phyloP scores from a whole-genome alignment of 1,140 invertebrate genomes.

The Dendroctonus valens region DNA sequence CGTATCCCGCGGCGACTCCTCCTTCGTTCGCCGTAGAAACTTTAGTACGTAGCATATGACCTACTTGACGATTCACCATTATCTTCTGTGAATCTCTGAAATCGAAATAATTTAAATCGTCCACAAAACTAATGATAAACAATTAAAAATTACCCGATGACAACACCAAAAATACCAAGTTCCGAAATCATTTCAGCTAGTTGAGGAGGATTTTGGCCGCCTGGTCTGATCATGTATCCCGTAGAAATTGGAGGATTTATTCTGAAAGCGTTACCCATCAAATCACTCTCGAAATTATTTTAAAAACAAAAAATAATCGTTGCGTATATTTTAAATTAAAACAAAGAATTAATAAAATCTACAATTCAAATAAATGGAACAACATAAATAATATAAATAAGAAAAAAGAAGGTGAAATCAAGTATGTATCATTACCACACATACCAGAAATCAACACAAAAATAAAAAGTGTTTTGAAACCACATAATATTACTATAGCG shows the following conservation, averaged over 20 bases:
- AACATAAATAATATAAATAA: too few relatives aligned
- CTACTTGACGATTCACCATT: constrained; percentile 73
- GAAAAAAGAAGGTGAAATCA: too few relatives aligned
- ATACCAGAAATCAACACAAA: too few relatives aligned
- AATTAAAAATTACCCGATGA: constrained; percentile 70
- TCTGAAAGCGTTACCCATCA: constrained; percentile 1
- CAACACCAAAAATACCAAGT: constrained; percentile 91
- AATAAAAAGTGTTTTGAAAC: too few relatives aligned
- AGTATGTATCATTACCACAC: too few relatives aligned
- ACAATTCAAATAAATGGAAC: too few relatives aligned
- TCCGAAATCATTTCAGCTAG: constrained; percentile 77
- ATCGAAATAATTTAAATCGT: constrained; percentile 27
- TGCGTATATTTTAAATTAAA: too few relatives aligned
- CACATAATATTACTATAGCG: too few relatives aligned
- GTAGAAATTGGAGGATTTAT: constrained; percentile 75
- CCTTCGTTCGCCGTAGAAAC: constrained; percentile 83
- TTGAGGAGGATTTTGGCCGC: constrained; percentile 54
- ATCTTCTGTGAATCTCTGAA: constrained; percentile 68
- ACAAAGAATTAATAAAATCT: too few relatives aligned
- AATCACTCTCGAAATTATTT: too few relatives aligned
- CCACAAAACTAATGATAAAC: neutral
- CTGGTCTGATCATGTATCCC: constrained; percentile 82
- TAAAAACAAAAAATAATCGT: too few relatives aligned
- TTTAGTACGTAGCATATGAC: constrained; percentile 93
- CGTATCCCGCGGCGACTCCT: constrained; percentile 86